These are phyloP conservation scores for Ectemnius continuus DNA, from an alignment of 2,888 invertebrate species.

Conservation along the genomic window DNA sequence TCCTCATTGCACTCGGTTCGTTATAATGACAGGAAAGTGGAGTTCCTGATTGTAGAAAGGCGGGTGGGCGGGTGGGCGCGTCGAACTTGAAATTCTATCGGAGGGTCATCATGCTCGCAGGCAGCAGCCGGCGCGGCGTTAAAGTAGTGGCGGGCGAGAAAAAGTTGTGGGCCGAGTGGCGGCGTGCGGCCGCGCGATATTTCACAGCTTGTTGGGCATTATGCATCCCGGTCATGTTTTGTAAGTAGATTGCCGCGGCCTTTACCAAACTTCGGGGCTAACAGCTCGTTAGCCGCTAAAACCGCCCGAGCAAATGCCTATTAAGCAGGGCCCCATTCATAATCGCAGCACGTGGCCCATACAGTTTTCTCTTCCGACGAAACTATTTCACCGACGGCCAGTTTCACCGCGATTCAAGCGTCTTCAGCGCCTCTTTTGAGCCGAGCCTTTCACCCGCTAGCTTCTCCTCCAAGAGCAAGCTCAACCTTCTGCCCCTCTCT, in stretches of 20 bases:
- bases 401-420: slow-evolving; percentile 28
- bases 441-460: slow-evolving; percentile 4
- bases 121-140: no score
- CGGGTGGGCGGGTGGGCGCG: no score
- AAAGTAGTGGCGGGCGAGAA: background rate
- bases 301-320: slow-evolving; percentile 2
- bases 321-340: slow-evolving; percentile 8
- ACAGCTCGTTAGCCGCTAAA: slow-evolving; percentile 8
- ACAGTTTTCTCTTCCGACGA: slow-evolving; percentile 21
- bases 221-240: slow-evolving; percentile 4
- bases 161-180: background rate
- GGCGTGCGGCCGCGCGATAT: background rate
- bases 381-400: slow-evolving; percentile 19
- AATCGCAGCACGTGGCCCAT: slow-evolving; percentile 1
- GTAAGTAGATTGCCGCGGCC: slow-evolving; percentile 4
- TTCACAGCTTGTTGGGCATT: background rate
- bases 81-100: no score
- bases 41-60: no score
- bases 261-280: slow-evolving; percentile 3
- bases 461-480: slow-evolving; percentile 1
- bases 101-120: no score
- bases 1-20: slow-evolving; percentile 30
- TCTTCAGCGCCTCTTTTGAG: slow-evolving; percentile 13
- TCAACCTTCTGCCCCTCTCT: slow-evolving; percentile 7
- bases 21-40: no score